These are phyloP conservation scores for Linnaemya tessellans DNA, from an alignment of 2,888 invertebrate genomes.

Conservation along the genomic window DNA sequence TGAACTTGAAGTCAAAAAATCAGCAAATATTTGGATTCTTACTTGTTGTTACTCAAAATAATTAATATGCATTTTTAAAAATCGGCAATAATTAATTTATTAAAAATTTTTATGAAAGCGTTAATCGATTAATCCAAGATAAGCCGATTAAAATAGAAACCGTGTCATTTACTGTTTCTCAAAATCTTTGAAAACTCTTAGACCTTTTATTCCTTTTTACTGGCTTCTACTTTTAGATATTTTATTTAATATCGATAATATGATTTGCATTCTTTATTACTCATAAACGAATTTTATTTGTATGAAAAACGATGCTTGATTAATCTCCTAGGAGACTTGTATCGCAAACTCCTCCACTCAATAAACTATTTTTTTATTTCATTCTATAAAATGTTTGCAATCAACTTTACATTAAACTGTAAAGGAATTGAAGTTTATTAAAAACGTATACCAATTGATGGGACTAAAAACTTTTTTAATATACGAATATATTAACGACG, in stretches of 20 bases:
- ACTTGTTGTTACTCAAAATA: no score
- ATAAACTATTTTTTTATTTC: constrained; percentile 55
- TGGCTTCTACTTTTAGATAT: background rate
- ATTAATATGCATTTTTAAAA: no score
- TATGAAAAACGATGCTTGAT: constrained; percentile 43
- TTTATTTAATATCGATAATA: constrained; percentile 14
- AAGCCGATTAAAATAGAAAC: no score
- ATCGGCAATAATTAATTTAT: no score
- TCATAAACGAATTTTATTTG: constrained; percentile 4
- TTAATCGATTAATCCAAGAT: no score
- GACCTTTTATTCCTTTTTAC: background rate
- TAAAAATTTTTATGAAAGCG: no score
- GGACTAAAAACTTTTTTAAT: constrained; percentile 65
- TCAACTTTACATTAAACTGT: constrained; percentile 49
- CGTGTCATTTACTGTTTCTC: background rate
- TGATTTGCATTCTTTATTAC: constrained; percentile 32
- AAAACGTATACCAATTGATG: constrained; percentile 49
- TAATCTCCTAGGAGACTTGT: constrained; percentile 67
- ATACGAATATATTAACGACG: constrained; percentile 19
- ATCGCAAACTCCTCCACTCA: constrained; percentile 29
- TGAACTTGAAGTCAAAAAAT: no score
- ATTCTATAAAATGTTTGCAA: constrained; percentile 28
- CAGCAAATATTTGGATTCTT: no score
- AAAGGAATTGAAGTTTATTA: constrained; percentile 58
- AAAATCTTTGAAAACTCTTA: background rate